Percentiles rank a stretch among this genome's conserved stretches.
Evolutionary conservation across 23 tunicate genomes (phyloP).

Genomic region (Ciona savignyi): DNA sequence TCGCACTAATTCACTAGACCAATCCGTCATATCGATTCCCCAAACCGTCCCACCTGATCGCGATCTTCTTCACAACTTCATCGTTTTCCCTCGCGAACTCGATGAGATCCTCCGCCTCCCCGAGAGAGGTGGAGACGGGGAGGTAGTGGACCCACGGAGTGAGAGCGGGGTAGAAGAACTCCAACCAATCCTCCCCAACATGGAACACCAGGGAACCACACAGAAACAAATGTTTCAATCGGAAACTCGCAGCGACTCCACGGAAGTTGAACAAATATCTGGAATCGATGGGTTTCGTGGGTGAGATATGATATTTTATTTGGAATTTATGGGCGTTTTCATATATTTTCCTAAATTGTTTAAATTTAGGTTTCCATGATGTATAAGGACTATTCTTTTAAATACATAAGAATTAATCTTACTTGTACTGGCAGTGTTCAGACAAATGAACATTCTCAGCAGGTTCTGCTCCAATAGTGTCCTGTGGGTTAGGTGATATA

Average conservation of each 20-base stretch:
- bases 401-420: background rate
- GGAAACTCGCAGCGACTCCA: slow-evolving; percentile 94
- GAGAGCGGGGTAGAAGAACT: slow-evolving; percentile 77
- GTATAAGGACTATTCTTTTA: too few species aligned
- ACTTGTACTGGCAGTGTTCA: slow-evolving; percentile 91
- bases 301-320: too few species aligned
- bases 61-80: slow-evolving; percentile 59
- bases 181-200: slow-evolving; percentile 85
- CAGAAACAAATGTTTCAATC: slow-evolving; percentile 83
- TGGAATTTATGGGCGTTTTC: background rate
- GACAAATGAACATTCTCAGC: slow-evolving; percentile 72
- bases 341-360: too few species aligned
- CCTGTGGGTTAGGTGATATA: too few species aligned
- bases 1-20: too few species aligned
- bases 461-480: slow-evolving; percentile 83
- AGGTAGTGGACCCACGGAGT: slow-evolving; percentile 92
- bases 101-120: slow-evolving; percentile 67
- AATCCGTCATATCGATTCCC: too few species aligned
- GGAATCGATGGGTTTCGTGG: background rate
- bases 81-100: slow-evolving; percentile 69
- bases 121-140: slow-evolving; percentile 38
- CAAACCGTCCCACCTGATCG: slow-evolving; percentile 30
- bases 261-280: slow-evolving; percentile 90
- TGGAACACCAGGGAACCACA: slow-evolving; percentile 85
- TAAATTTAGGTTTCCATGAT: too few species aligned